Evolutionary conservation across 2,113 vertebrate genomes (phyloP).

Genomic region (Nothocercus nigrocapillus): DNA sequence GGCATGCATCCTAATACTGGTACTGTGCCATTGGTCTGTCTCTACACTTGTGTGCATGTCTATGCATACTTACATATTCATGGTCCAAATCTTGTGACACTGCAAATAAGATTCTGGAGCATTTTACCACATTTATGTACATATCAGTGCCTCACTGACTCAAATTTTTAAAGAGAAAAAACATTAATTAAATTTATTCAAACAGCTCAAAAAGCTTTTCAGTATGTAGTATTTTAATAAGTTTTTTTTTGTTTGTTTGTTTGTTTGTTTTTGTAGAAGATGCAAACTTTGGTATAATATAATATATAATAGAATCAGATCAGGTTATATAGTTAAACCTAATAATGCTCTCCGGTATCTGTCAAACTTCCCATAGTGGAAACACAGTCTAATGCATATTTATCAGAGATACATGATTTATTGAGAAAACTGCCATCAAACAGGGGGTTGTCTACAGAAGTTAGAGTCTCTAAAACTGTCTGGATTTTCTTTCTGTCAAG

Average conservation of each 20-base stretch:
- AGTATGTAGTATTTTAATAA: not conserved
- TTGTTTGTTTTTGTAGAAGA: not conserved
- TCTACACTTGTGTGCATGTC: not conserved
- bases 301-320: not conserved
- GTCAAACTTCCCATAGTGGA: not conserved
- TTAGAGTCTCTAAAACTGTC: not conserved
- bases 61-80: not conserved
- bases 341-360: not conserved
- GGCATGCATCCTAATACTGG: slow-evolving; percentile 20
- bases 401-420: not conserved
- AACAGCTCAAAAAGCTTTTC: not conserved
- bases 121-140: not conserved
- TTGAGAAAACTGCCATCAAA: not conserved
- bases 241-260: too few relatives aligned
- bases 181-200: not conserved
- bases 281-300: not conserved
- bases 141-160: not conserved
- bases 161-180: not conserved
- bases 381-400: not conserved
- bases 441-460: not conserved
- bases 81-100: not conserved
- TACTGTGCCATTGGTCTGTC: not conserved
- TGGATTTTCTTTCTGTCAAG: not conserved
- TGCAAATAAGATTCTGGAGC: not conserved
- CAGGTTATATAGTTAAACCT: not conserved